Conservation (phyloP, 1,140 invertebrate genomes). For the Pseudobourletiella spinata region DNA sequence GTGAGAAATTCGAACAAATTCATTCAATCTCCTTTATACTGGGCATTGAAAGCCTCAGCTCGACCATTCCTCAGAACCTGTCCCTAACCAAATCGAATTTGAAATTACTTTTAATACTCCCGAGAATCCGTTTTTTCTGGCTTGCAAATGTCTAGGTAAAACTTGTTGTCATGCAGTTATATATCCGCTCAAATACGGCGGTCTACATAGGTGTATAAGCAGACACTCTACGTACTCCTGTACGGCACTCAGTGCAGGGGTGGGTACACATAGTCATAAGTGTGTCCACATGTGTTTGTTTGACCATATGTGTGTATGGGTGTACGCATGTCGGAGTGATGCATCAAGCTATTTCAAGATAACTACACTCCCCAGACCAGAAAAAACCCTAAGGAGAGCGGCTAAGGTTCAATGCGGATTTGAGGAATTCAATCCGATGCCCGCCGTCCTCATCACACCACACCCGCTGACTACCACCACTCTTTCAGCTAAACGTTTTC, state of each 20-base stretch:
- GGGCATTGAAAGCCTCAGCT: constrained; percentile 22
- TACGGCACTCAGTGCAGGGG: too few species aligned
- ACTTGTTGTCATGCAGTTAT: not conserved
- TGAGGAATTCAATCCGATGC: not conserved
- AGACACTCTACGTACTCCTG: too few species aligned
- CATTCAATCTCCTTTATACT: constrained; percentile 24
- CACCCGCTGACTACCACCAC: too few species aligned
- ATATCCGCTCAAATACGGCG: not conserved
- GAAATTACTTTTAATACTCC: constrained; percentile 34
- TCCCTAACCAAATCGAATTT: constrained; percentile 29
- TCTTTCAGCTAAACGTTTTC: too few species aligned
- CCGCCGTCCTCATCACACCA: too few species aligned
- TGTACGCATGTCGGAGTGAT: too few species aligned
- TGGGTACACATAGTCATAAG: too few species aligned
- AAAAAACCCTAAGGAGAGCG: too few species aligned
- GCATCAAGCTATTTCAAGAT: too few species aligned
- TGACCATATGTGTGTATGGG: too few species aligned
- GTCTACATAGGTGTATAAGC: not conserved
- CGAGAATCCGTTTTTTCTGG: constrained; percentile 15
- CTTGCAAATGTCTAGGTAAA: constrained; percentile 21
- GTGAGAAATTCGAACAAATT: constrained; percentile 26
- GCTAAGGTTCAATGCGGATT: not conserved
- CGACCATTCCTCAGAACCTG: constrained; percentile 23
- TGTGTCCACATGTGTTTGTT: too few species aligned
- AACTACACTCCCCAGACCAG: too few species aligned